Base-by-base conservation (phyloP, 2,113 vertebrate species). In the Perca flavescens region DNA sequence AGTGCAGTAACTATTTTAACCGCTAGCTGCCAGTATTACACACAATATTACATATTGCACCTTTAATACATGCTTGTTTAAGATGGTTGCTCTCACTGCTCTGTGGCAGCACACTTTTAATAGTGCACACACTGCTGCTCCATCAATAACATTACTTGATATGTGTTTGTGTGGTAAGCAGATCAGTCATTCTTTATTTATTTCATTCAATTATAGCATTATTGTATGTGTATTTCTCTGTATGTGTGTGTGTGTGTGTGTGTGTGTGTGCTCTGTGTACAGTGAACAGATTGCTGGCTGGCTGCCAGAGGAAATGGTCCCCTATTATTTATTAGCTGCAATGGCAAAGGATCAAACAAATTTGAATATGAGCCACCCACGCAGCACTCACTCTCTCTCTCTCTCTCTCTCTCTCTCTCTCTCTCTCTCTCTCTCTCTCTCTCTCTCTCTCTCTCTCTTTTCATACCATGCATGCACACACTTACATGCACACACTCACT, bases 301-400 rank as follows among this genome's bases (percentile, higher is more conserved):
- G 40, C 69, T 86, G 87, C 76, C 82, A 69, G 21, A 78, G 68
- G 84, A 72, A 73, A 86, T 22, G 43, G 63, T 77, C 56, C 34
- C 64, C 65, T 70, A 16, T 84, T 90, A 80, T 88, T 81, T 91
- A 82, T 81, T 82, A 74, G 82, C 66, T 66, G 36, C 17, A 19
- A 80, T 77, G 79, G 75, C 40, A 77, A 80, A n/a, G 36, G 62
- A 66, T 82, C 70, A 84, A 80, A 89, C 54, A 56, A 43, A 86
- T 79, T 61, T 85, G 16, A 83, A 76, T 76, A 65, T 57, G 64
- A 71, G 36, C 71, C 71, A 79, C 82, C 61, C 62, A 87, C 40
- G 2, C 64, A 70, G 46, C 5, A 0, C 16, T 13, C 57, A 15
- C 21, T 11, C 40, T 11, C 40, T 40, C 9, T 10, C 6, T 40